Evolutionary conservation across 1,140 invertebrate genomes (phyloP).

Genomic region (Vollenhovia emeryi): DNA sequence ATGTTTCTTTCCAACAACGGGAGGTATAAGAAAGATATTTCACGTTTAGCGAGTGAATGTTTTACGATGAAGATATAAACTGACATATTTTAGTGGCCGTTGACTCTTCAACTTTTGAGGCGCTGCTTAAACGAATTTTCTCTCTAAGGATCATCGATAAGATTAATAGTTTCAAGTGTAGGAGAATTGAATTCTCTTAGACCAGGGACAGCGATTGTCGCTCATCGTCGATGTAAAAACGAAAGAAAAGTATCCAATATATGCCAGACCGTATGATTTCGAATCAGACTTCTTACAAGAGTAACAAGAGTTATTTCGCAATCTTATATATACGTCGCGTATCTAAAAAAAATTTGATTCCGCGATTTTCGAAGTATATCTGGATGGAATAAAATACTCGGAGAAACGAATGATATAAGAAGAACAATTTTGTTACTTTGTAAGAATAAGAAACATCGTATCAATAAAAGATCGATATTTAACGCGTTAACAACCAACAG

Average conservation of each 20-base stretch:
- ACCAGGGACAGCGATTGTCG: slow-evolving; percentile 47
- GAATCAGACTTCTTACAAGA: slow-evolving; percentile 66
- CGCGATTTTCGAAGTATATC: no score
- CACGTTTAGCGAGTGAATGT: background rate
- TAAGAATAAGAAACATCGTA: background rate
- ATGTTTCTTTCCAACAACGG: background rate
- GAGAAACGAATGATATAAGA: background rate
- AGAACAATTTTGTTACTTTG: background rate
- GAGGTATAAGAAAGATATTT: slow-evolving; percentile 31
- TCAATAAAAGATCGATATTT: background rate
- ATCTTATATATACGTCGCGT: slow-evolving; percentile 21
- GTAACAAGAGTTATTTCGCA: slow-evolving; percentile 56
- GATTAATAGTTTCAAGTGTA: slow-evolving; percentile 16
- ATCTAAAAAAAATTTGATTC: slow-evolving; percentile 13
- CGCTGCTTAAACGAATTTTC: slow-evolving; percentile 1
- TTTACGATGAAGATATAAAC: background rate
- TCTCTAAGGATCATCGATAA: slow-evolving; percentile 10
- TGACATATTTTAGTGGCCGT: slow-evolving; percentile 25
- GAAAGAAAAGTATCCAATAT: slow-evolving; percentile 62
- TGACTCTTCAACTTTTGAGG: slow-evolving; percentile 4
- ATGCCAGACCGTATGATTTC: slow-evolving; percentile 59
- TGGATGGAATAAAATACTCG: background rate
- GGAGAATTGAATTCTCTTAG: slow-evolving; percentile 35
- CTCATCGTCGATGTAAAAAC: slow-evolving; percentile 53
- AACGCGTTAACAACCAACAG: background rate